A percentile compares a stretch with the other conserved stretches of the same genome.
Evolutionary conservation across 2,113 vertebrate genomes (phyloP).

Genomic region (Campylomormyrus numenius): DNA sequence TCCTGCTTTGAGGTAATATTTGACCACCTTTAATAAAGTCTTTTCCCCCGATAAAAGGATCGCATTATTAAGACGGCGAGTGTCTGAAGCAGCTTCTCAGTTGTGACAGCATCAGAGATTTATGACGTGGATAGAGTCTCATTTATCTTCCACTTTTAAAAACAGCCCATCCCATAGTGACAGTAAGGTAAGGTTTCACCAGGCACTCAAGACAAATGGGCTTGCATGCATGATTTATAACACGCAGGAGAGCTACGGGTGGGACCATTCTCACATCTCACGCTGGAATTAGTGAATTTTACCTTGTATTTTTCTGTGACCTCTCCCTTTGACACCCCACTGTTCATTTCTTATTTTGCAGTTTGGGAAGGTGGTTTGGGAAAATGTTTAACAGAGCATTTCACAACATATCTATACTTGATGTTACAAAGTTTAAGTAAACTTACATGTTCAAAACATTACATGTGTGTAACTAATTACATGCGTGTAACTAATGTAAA

Average conservation of each 20-base stretch:
- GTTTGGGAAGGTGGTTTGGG: background rate
- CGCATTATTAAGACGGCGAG: background rate
- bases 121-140: constrained; percentile 10
- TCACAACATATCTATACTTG: background rate
- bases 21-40: background rate
- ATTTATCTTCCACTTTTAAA: constrained; percentile 43
- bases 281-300: constrained; percentile 26
- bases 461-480: background rate
- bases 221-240: constrained; percentile 49
- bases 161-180: constrained; percentile 27
- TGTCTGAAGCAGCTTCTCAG: constrained; percentile 5
- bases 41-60: background rate
- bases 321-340: background rate
- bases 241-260: constrained; percentile 33
- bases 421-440: background rate
- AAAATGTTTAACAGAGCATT: background rate
- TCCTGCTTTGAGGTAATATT: background rate
- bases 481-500: background rate
- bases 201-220: constrained; percentile 39
- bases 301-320: constrained; percentile 31
- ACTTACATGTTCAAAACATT: background rate
- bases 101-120: constrained; percentile 22
- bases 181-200: constrained; percentile 13
- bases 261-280: constrained; percentile 18
- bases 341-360: background rate